Percentiles rank a stretch among this genome's conserved stretches.
Evolutionary conservation across 2,113 vertebrate genomes (phyloP).

Genomic region (Platysteira castanea): DNA sequence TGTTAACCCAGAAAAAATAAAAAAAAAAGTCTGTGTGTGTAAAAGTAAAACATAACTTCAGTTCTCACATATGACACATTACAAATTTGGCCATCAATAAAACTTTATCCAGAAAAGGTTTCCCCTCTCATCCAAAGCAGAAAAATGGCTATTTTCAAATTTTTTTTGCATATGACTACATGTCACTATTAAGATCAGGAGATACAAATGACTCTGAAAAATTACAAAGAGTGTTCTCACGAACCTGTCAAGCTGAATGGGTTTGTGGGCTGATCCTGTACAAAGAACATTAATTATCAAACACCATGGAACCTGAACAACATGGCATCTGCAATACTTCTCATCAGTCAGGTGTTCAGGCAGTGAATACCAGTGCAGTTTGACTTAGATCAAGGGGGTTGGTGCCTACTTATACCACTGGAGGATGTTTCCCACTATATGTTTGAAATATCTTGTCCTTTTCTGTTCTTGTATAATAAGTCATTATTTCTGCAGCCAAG

Average conservation of each 20-base stretch:
- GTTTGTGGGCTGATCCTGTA: constrained; percentile 23
- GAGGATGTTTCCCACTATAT: not conserved
- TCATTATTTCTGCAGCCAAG: not conserved
- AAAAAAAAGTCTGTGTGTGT: not conserved
- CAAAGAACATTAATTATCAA: constrained; percentile 42
- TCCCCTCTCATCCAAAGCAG: not conserved
- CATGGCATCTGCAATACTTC: not conserved
- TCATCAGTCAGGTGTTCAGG: not conserved
- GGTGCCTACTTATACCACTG: not conserved
- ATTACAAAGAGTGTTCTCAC: not conserved
- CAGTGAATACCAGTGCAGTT: not conserved
- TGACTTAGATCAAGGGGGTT: not conserved
- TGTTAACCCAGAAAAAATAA: not conserved
- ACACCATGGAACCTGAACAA: not conserved
- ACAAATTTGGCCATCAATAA: not conserved
- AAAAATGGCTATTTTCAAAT: not conserved
- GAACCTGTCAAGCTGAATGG: constrained; percentile 13
- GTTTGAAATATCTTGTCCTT: constrained; percentile 12
- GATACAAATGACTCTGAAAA: not conserved
- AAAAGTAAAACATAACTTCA: not conserved
- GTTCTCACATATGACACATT: not conserved
- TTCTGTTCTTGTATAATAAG: not conserved
- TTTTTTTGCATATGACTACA: not conserved
- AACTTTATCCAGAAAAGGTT: not conserved
- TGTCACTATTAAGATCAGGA: not conserved